Percentiles rank a stretch among this genome's conserved stretches.
Evolutionary conservation across 1,140 invertebrate species (phyloP).

Genomic region (Drosophila neocordata): DNA sequence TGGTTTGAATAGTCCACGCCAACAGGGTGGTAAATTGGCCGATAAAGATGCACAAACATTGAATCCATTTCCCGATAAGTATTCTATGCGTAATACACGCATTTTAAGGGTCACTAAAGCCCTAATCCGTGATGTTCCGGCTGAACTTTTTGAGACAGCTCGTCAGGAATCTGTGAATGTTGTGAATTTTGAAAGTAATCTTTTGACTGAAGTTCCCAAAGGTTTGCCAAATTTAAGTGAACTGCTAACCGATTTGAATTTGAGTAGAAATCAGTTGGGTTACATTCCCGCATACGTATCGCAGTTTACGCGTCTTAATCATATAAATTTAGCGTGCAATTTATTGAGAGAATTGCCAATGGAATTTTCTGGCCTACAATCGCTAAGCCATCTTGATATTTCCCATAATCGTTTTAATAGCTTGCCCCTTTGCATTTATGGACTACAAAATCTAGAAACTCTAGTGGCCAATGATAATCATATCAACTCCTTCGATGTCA

Average conservation of each 20-base stretch:
- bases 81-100: constrained; percentile 53
- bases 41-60: not conserved
- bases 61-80: constrained; percentile 48
- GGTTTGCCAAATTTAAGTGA: constrained; percentile 37
- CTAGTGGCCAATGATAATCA: constrained; percentile 85
- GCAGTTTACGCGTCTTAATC: constrained; percentile 36
- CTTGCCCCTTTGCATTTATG: constrained; percentile 48
- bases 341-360: constrained; percentile 48
- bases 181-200: constrained; percentile 44
- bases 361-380: constrained; percentile 42
- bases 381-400: constrained; percentile 41
- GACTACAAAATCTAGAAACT: constrained; percentile 31
- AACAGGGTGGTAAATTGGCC: constrained; percentile 37
- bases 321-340: constrained; percentile 46
- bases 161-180: constrained; percentile 43
- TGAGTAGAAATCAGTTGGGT: constrained; percentile 46
- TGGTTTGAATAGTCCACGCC: constrained; percentile 59
- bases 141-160: constrained; percentile 40
- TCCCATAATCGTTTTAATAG: constrained; percentile 53
- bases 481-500: constrained; percentile 87
- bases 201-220: constrained; percentile 34
- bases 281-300: constrained; percentile 52
- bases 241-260: constrained; percentile 30
- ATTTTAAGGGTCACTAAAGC: constrained; percentile 1
- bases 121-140: constrained; percentile 31